Evolutionary conservation across 2,113 vertebrate species (phyloP).

Genomic region (Salvator merianae): DNA sequence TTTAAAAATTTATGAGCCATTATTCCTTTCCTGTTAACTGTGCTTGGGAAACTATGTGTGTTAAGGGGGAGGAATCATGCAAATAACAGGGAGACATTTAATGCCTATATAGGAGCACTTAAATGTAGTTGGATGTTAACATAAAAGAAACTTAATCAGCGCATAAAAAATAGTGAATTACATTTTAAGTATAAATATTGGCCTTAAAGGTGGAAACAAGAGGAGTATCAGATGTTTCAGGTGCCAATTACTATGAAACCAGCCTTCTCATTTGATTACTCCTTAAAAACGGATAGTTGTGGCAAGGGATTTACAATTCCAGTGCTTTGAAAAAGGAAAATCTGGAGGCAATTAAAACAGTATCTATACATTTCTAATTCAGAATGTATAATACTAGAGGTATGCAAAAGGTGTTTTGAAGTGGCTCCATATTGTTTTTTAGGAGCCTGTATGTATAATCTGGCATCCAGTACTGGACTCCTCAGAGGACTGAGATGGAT

Average conservation of each 20-base stretch:
- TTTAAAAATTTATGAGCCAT: conserved; percentile 35
- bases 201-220: conserved; percentile 31
- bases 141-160: conserved; percentile 55
- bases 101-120: conserved; percentile 48
- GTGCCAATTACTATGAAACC: conserved; percentile 13
- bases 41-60: conserved; percentile 56
- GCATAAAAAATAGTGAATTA: conserved; percentile 39
- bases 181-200: conserved; percentile 35
- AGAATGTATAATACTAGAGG: no score
- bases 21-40: conserved; percentile 47
- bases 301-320: neutral
- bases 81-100: conserved; percentile 42
- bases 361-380: no score
- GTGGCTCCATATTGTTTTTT: no score
- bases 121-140: conserved; percentile 49
- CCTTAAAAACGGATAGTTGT: conserved; percentile 30
- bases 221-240: conserved; percentile 35
- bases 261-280: neutral
- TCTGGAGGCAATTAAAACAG: neutral
- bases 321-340: neutral
- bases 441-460: no score
- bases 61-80: conserved; percentile 47
- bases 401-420: no score
- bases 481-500: no score
- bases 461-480: no score